phyloP scores from a whole-genome alignment of 2,113 vertebrate genomes.

The Piaya cayana region DNA sequence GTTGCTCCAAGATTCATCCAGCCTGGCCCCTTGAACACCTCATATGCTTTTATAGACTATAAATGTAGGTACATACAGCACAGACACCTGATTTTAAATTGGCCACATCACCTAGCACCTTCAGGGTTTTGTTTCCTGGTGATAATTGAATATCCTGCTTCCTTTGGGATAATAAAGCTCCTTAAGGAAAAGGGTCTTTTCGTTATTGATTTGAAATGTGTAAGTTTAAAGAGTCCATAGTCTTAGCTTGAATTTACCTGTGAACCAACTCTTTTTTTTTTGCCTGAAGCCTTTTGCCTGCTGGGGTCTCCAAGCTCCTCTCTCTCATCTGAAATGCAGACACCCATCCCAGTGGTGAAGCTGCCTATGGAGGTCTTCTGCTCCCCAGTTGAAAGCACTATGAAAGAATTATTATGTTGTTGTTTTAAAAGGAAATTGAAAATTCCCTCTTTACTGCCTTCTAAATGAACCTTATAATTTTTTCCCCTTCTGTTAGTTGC shows the following conservation, averaged over 20 bases:
- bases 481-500: background rate
- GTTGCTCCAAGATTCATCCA: no score
- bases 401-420: constrained; percentile 18
- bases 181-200: background rate
- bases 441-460: constrained; percentile 61
- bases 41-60: background rate
- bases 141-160: background rate
- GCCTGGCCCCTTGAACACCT: no score
- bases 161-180: background rate
- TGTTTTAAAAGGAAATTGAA: constrained; percentile 64
- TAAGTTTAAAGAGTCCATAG: background rate
- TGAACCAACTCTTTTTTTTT: background rate
- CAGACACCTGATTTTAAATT: background rate
- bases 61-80: no score
- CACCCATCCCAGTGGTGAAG: background rate
- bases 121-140: background rate
- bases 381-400: background rate
- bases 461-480: constrained; percentile 65
- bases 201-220: background rate
- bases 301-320: background rate
- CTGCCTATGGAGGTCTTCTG: background rate
- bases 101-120: no score
- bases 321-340: background rate
- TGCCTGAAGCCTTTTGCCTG: background rate
- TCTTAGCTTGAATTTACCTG: background rate